A percentile compares a stretch with the other conserved stretches of the same genome.
These are phyloP conservation scores for Leptarthrus brevirostris DNA, from an alignment of 2,888 invertebrate genomes.

Conservation along the genomic window DNA sequence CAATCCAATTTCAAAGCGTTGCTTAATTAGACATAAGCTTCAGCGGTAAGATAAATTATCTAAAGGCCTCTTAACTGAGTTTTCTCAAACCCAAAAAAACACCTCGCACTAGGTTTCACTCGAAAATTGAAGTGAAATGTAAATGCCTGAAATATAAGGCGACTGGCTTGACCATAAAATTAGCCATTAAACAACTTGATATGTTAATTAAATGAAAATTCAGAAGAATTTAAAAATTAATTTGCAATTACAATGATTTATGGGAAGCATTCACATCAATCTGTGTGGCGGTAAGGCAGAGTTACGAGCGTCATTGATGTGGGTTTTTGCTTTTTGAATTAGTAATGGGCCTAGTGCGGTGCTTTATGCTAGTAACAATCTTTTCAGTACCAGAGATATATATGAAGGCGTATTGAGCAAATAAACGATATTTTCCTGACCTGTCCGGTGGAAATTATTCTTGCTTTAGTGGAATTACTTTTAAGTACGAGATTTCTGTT, in stretches of 20 bases:
- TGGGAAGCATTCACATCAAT: slow-evolving; percentile 4
- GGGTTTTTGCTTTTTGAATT: neutral
- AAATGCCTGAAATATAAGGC: slow-evolving; percentile 11
- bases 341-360: neutral
- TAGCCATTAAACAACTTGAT: slow-evolving; percentile 50
- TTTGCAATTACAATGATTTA: slow-evolving; percentile 50
- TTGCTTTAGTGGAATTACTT: neutral
- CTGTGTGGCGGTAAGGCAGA: neutral
- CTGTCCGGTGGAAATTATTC: neutral
- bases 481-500: neutral
- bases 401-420: neutral
- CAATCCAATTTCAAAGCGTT: slow-evolving; percentile 15
- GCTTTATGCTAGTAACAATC: slow-evolving; percentile 4
- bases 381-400: neutral
- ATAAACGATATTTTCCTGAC: neutral
- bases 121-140: neutral
- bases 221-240: slow-evolving; percentile 49
- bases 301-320: neutral
- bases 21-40: slow-evolving; percentile 48
- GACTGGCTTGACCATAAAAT: slow-evolving; percentile 42
- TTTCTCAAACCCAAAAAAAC: neutral
- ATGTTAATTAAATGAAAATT: slow-evolving; percentile 52
- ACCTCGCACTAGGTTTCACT: slow-evolving; percentile 2
- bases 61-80: slow-evolving; percentile 23
- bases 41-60: slow-evolving; percentile 34